Base-by-base conservation (phyloP, 1,140 invertebrate genomes). In the Drosophila teissieri region DNA sequence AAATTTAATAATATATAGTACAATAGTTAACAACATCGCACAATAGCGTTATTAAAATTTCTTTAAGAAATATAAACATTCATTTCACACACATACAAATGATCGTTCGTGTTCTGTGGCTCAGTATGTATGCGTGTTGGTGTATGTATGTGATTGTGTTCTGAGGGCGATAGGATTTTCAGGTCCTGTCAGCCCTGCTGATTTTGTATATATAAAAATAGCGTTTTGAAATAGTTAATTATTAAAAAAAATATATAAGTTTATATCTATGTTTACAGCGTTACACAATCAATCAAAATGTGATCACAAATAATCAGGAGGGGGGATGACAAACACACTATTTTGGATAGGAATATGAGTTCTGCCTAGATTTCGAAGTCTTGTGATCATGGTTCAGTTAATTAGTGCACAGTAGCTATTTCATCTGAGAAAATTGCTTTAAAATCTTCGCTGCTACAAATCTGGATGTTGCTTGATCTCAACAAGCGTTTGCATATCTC, bases 51-150 rank as follows among this genome's bases (percentile, higher is more conserved):
- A 91, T 91, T 91, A 88, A 90, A 91, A 91, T 91, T 91, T 91
- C 90, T 91, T 91, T 91, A 91, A 91, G 90, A 91, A 91, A 91
- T 91, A 91, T 91, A 91, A 89, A 90, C 86, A 85, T 90, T 81
- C 67, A 86, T 86, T 70, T 68, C 86, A 81, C 81, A 78, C 83
- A 88, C 78, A 89, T 88, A 80, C 85, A 76, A 85, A 80, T 80
- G 68, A 89, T 78, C 76, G 40, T 73, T 79, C 75, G 61, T 79
- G 70, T 72, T 46, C 65, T 68, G 74, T 64, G 64, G 48, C 64
- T 74, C 44, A 39, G 54, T 61, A 55, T 70, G 65, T 65, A 34
- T 52, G 53, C 44, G 49, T 63, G 37, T 67, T 12, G 11, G 45
- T 73, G 67, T 60, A 37, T 70, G 37, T 72, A 49, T 72, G 52